Percentiles rank a stretch among this genome's conserved stretches.
These are phyloP conservation scores for Cyprinus carpio DNA, from an alignment of 2,113 vertebrate species.

Conservation along the genomic window DNA sequence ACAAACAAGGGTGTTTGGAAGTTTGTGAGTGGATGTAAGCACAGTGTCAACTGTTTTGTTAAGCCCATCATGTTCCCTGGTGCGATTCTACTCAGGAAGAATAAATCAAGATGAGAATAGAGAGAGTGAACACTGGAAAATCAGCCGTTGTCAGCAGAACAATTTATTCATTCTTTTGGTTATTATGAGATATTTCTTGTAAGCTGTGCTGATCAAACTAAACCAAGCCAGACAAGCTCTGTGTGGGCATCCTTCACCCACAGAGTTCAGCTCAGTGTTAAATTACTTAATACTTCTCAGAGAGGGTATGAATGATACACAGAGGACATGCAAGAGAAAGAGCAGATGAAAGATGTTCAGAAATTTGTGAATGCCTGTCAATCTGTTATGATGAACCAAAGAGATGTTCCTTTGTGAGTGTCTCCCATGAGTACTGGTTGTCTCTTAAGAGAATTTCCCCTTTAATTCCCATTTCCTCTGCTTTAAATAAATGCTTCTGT, in stretches of 20 bases:
- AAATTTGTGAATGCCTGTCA: neutral
- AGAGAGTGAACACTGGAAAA: neutral
- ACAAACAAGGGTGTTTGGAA: too few species aligned
- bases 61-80: neutral
- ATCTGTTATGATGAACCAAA: neutral
- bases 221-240: slow-evolving; percentile 12
- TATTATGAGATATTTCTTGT: neutral
- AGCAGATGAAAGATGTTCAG: neutral
- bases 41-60: neutral
- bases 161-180: neutral
- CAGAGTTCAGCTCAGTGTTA: slow-evolving; percentile 16
- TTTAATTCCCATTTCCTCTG: neutral
- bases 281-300: neutral
- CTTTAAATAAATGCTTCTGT: neutral
- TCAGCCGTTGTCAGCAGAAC: neutral
- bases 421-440: neutral
- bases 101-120: neutral
- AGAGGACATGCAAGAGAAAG: neutral
- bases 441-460: neutral
- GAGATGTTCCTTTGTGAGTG: neutral
- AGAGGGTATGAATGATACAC: neutral
- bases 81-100: neutral
- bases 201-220: neutral
- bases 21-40: too few species aligned
- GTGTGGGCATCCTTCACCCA: neutral